These are phyloP conservation scores for Dolichopus griseipennis DNA, from an alignment of 2,888 invertebrate species.

Conservation along the genomic window DNA sequence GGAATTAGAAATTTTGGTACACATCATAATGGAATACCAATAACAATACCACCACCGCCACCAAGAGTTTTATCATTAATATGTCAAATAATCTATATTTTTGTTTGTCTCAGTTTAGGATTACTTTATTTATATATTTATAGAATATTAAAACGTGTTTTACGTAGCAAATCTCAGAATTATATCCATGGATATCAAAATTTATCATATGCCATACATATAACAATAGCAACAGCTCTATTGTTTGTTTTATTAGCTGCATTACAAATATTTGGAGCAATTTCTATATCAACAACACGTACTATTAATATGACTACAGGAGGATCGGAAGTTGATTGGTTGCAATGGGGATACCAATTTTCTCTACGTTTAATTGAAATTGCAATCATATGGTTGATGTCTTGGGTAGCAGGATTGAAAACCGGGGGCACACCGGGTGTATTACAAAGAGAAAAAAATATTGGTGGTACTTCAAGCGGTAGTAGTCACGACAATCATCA, in stretches of 20 bases:
- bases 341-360: conserved; percentile 87
- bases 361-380: conserved; percentile 77
- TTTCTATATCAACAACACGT: conserved; percentile 49
- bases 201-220: conserved; percentile 78
- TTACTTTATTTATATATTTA: conserved; percentile 78
- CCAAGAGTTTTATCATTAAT: conserved; percentile 59
- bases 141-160: conserved; percentile 62
- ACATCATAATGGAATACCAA: conserved; percentile 26
- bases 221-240: conserved; percentile 78
- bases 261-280: conserved; percentile 74
- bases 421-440: conserved; percentile 34
- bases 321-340: conserved; percentile 64
- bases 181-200: conserved; percentile 71
- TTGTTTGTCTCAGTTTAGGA: conserved; percentile 75
- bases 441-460: conserved; percentile 3
- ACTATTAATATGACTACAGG: conserved; percentile 34
- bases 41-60: conserved; percentile 31
- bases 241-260: conserved; percentile 74
- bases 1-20: conserved; percentile 25
- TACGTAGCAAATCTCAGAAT: conserved; percentile 68
- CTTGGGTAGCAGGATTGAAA: conserved; percentile 76
- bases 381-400: conserved; percentile 73
- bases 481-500: conserved; percentile 36
- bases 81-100: conserved; percentile 77
- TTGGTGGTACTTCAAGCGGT: conserved; percentile 14